These are phyloP conservation scores for Cylindroiulus punctatus DNA, from an alignment of 2,888 invertebrate species.

Conservation along the genomic window DNA sequence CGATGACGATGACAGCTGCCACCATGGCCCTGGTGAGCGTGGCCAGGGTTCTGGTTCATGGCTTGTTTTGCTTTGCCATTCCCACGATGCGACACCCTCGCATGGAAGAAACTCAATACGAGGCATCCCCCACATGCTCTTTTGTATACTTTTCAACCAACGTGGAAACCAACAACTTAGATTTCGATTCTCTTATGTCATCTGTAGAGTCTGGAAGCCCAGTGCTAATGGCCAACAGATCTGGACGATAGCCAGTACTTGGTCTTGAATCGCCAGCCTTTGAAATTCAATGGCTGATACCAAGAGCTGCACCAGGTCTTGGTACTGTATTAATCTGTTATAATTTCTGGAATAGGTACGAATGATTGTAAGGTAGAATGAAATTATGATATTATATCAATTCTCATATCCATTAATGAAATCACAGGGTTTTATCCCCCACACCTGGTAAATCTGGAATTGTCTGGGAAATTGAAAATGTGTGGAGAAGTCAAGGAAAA, in stretches of 20 bases:
- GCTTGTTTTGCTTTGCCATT: background rate
- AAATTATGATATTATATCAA: too few relatives aligned
- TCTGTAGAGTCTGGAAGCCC: background rate
- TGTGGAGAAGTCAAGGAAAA: too few relatives aligned
- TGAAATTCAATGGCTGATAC: too few relatives aligned
- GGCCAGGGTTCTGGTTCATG: conserved; percentile 33
- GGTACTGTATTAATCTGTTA: too few relatives aligned
- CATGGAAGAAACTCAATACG: conserved; percentile 21
- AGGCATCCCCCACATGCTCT: background rate
- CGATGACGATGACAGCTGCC: conserved; percentile 42
- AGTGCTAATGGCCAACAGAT: background rate
- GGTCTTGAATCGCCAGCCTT: background rate
- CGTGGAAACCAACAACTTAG: background rate
- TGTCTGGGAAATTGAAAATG: too few relatives aligned
- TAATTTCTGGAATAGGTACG: too few relatives aligned
- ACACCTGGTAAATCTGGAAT: too few relatives aligned
- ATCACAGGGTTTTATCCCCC: too few relatives aligned
- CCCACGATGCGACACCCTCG: conserved; percentile 21
- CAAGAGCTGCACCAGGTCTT: too few relatives aligned
- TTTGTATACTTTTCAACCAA: background rate
- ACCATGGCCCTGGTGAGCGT: background rate
- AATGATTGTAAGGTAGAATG: too few relatives aligned
- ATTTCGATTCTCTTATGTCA: conserved; percentile 4
- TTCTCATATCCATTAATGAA: too few relatives aligned
- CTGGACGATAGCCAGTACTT: background rate